phyloP scores from a whole-genome alignment of 2,113 vertebrate genomes.

The Danionella cerebrum region DNA sequence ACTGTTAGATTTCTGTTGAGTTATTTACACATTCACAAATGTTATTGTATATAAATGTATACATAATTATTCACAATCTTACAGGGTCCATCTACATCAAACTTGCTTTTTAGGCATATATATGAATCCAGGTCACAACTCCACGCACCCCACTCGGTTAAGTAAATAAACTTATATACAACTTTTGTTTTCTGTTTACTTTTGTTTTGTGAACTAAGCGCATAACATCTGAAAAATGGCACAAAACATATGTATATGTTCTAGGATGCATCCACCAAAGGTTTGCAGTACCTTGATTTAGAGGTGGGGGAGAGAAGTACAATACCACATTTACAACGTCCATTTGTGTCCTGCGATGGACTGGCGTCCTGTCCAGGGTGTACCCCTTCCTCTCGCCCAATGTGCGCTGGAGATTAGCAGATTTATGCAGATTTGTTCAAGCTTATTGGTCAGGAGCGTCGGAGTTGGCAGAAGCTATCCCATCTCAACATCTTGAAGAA shows the following conservation, averaged over 20 bases:
- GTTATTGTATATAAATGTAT: too few species aligned
- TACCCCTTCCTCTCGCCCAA: too few species aligned
- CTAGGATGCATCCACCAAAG: too few species aligned
- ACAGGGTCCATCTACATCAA: background rate
- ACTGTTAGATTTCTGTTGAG: too few species aligned
- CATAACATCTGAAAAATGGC: background rate
- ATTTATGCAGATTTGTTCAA: too few species aligned
- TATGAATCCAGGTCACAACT: background rate
- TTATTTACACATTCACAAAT: too few species aligned
- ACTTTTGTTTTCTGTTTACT: background rate
- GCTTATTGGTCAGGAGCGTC: constrained; percentile 9
- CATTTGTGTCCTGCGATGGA: too few species aligned
- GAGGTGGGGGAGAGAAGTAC: background rate
- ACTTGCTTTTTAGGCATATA: background rate
- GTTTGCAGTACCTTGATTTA: too few species aligned
- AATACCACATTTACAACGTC: background rate
- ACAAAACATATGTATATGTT: background rate
- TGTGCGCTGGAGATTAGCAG: too few species aligned
- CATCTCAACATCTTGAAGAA: constrained; percentile 25
- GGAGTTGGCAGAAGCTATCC: constrained; percentile 28
- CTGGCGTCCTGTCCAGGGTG: too few species aligned
- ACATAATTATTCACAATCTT: too few species aligned
- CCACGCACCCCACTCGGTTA: background rate
- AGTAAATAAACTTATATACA: background rate
- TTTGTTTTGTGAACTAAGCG: background rate